These are phyloP conservation scores for Dryas iulia DNA, from an alignment of 1,140 invertebrate species.

Conservation along the genomic window DNA sequence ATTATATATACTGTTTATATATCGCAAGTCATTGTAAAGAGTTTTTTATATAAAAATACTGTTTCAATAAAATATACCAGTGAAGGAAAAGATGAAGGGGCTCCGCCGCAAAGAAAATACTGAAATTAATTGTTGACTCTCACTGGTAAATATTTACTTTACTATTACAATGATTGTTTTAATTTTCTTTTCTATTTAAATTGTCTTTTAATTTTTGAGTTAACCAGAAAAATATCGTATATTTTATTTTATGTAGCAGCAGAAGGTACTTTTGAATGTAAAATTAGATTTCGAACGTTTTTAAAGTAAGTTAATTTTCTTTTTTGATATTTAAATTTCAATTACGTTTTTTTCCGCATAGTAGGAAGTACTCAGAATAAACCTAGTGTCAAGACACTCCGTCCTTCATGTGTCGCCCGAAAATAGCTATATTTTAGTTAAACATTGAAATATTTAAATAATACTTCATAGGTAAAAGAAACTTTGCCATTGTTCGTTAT, in stretches of 20 bases:
- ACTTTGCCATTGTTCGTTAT: slow-evolving; percentile 9
- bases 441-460: no score
- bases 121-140: slow-evolving; percentile 9
- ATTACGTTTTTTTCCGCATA: no score
- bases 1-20: not conserved
- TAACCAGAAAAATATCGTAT: not conserved
- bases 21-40: not conserved
- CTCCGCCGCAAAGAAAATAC: not conserved
- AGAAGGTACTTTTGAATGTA: no score
- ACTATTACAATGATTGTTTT: slow-evolving; percentile 1
- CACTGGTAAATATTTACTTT: slow-evolving; percentile 5
- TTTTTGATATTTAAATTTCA: no score
- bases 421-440: no score
- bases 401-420: no score
- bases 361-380: no score
- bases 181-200: not conserved
- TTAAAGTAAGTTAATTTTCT: no score
- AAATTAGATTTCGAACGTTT: no score
- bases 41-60: not conserved
- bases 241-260: no score
- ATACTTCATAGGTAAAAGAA: no score
- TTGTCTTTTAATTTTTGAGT: not conserved
- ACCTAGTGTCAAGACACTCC: no score
- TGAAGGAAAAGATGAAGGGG: not conserved
- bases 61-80: not conserved